Percentiles rank a stretch among this genome's conserved stretches.
Evolutionary conservation across 2,113 vertebrate genomes (phyloP).

Genomic region (Rhinoderma darwinii): DNA sequence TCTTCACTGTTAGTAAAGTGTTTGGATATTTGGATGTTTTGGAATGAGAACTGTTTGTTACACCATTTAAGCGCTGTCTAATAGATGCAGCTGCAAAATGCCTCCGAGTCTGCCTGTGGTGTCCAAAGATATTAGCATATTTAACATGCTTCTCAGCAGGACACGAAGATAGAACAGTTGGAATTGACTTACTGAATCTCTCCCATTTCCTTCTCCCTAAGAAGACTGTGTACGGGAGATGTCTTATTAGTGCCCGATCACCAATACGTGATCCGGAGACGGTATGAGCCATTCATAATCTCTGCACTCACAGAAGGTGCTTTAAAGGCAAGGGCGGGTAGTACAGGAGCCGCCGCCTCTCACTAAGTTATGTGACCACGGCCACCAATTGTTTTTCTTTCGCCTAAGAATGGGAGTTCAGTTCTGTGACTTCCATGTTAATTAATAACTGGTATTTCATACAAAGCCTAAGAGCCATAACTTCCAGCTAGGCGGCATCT

Average conservation of each 20-base stretch:
- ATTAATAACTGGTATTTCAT: slow-evolving; percentile 15
- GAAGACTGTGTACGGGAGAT: slow-evolving; percentile 57
- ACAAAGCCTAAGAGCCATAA: neutral
- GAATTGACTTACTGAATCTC: slow-evolving; percentile 79
- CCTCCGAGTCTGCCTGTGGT: slow-evolving; percentile 76
- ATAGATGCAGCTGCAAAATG: slow-evolving; percentile 83
- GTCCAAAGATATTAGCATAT: slow-evolving; percentile 79
- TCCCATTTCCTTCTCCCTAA: slow-evolving; percentile 55
- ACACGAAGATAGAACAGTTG: slow-evolving; percentile 78
- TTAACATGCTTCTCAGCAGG: slow-evolving; percentile 85
- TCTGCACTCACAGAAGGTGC: neutral
- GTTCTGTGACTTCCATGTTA: slow-evolving; percentile 8
- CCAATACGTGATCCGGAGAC: slow-evolving; percentile 24
- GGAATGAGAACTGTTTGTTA: slow-evolving; percentile 73
- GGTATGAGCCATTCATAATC: slow-evolving; percentile 30
- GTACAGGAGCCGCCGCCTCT: neutral
- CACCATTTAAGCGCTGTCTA: slow-evolving; percentile 67
- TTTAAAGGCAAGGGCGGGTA: slow-evolving; percentile 14
- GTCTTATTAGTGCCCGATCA: slow-evolving; percentile 61
- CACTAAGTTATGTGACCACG: neutral
- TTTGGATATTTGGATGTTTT: slow-evolving; percentile 63
- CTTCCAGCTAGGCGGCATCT: neutral
- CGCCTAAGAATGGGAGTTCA: neutral
- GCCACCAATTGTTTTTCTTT: neutral
- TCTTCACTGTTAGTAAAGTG: slow-evolving; percentile 63